Evolutionary conservation across 1,140 invertebrate genomes (phyloP).

Genomic region (Macrosteles quadrilineatus): DNA sequence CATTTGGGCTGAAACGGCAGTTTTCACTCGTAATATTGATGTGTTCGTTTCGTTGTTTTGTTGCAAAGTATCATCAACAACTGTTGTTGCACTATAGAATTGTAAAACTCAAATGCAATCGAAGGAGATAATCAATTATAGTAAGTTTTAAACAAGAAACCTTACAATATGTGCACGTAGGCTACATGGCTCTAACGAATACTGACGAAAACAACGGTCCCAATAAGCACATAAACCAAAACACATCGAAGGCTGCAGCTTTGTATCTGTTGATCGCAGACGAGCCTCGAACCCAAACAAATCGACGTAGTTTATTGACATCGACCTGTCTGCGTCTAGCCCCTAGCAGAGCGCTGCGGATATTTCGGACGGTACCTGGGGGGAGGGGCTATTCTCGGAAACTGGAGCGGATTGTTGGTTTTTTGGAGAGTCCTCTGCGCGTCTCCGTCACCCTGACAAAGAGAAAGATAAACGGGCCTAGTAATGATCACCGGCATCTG

Average conservation of each 20-base stretch:
- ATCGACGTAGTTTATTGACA: no score
- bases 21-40: no score
- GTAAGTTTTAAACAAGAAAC: no score
- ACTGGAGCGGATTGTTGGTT: slow-evolving; percentile 15
- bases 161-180: no score
- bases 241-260: neutral
- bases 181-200: neutral
- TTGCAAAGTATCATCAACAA: no score
- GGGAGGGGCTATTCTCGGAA: slow-evolving; percentile 8
- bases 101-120: no score
- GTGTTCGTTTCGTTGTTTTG: no score
- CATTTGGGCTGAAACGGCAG: no score
- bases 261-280: neutral
- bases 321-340: no score
- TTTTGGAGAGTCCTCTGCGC: slow-evolving; percentile 2
- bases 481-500: neutral
- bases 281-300: no score
- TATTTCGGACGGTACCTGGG: neutral
- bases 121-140: no score
- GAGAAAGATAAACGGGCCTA: neutral
- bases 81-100: no score
- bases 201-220: neutral
- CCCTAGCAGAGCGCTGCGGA: neutral
- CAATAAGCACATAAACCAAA: neutral
- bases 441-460: neutral